These are phyloP conservation scores for Medauroidea extradentata DNA, from an alignment of 1,140 invertebrate genomes.

Conservation along the genomic window DNA sequence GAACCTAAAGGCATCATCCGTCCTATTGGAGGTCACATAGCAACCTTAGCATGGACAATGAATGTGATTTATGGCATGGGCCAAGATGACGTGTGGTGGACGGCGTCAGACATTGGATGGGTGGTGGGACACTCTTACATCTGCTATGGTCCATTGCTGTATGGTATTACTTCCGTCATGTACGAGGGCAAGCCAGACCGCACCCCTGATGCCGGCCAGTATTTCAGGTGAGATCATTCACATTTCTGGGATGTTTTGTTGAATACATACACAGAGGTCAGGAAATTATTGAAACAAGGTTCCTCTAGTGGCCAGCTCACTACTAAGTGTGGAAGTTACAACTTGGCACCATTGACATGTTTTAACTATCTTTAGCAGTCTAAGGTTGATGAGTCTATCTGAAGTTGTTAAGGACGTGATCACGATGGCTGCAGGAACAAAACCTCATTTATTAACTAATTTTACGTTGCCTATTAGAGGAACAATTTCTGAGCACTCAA, in stretches of 20 bases:
- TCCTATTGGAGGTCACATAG: conserved; percentile 82
- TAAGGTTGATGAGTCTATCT: no score
- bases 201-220: conserved; percentile 86
- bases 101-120: conserved; percentile 87
- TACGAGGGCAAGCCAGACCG: conserved; percentile 94
- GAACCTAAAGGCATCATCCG: conserved; percentile 80
- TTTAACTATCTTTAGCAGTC: no score
- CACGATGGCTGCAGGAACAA: no score
- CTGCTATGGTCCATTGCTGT: conserved; percentile 81
- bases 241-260: neutral
- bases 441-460: no score
- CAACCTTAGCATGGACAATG: conserved; percentile 80
- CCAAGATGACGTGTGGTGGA: conserved; percentile 85
- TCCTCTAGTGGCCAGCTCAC: no score
- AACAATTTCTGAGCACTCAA: no score
- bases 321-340: no score
- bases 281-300: no score
- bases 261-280: no score
- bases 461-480: no score
- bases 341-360: no score
- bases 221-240: conserved; percentile 61
- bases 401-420: no score
- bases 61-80: conserved; percentile 75
- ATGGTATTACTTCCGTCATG: conserved; percentile 78
- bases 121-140: conserved; percentile 94